Evolutionary conservation across 2,797 vertebrate genomes (phyloP).

Genomic region (Sebastes glaucus): DNA sequence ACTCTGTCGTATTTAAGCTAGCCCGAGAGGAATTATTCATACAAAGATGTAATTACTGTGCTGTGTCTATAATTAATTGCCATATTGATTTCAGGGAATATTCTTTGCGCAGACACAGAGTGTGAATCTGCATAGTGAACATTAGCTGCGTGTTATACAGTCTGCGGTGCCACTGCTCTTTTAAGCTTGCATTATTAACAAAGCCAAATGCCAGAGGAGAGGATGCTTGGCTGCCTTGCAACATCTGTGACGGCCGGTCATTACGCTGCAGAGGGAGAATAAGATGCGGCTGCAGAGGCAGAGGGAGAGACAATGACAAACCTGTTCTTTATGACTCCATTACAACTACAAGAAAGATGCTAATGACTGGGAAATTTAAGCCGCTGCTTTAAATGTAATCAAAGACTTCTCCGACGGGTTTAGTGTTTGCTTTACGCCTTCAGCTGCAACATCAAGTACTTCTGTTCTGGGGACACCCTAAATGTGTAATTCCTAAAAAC

Average conservation of each 20-base stretch:
- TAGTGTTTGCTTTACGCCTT: slow-evolving; percentile 22
- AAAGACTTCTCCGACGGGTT: slow-evolving; percentile 15
- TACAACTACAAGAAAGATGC: slow-evolving; percentile 21
- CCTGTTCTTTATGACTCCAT: slow-evolving; percentile 22
- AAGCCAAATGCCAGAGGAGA: slow-evolving; percentile 41
- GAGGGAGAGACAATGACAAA: slow-evolving; percentile 13
- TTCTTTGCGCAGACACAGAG: slow-evolving; percentile 1
- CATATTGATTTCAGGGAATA: slow-evolving; percentile 21
- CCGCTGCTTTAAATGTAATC: slow-evolving; percentile 32
- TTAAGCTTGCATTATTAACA: slow-evolving; percentile 42
- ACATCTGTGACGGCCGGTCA: slow-evolving; percentile 38
- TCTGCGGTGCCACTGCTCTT: slow-evolving; percentile 15
- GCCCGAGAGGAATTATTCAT: slow-evolving; percentile 13
- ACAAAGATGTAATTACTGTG: slow-evolving; percentile 15
- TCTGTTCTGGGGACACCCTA: slow-evolving; percentile 5
- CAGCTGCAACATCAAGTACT: not conserved
- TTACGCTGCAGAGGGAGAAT: slow-evolving; percentile 33
- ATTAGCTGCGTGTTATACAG: slow-evolving; percentile 23
- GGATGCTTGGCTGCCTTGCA: slow-evolving; percentile 14
- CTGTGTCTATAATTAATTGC: slow-evolving; percentile 26
- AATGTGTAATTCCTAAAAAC: slow-evolving; percentile 34
- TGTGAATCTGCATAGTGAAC: not conserved
- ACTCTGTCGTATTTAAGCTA: slow-evolving; percentile 12
- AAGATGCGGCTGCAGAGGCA: slow-evolving; percentile 11
- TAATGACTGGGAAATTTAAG: slow-evolving; percentile 20